Evolutionary conservation across 2,888 invertebrate species (phyloP).

Genomic region (Tineola bisselliella): DNA sequence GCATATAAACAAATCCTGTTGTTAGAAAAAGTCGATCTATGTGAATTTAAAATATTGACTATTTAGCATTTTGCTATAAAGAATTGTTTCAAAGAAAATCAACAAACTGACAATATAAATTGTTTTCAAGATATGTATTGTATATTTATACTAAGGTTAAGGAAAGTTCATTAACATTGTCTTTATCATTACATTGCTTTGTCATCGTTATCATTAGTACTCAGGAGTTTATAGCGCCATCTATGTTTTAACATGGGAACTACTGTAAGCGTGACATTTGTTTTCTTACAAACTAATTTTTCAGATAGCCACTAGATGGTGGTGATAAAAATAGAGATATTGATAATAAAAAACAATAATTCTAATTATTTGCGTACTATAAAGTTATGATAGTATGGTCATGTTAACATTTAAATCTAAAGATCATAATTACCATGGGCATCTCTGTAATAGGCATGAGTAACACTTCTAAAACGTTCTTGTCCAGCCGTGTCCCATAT

Average conservation of each 20-base stretch:
- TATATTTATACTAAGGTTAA: not conserved
- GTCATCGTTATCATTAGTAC: not conserved
- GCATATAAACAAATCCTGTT: no score
- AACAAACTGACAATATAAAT: no score
- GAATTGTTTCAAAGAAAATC: no score
- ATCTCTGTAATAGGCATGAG: constrained; percentile 93
- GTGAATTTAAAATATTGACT: no score
- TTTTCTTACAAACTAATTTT: not conserved
- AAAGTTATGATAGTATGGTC: no score
- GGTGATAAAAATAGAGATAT: not conserved
- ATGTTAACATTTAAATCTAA: no score
- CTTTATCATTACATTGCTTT: not conserved
- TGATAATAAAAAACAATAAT: no score
- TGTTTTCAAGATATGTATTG: no score
- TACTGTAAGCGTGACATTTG: no score
- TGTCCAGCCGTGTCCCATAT: constrained; percentile 97
- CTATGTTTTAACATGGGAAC: not conserved
- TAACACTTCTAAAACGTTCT: constrained; percentile 92
- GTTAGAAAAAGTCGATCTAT: no score
- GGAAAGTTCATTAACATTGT: not conserved
- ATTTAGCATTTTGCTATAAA: no score
- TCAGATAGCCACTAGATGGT: not conserved
- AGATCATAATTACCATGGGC: constrained; percentile 80
- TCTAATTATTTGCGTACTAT: no score
- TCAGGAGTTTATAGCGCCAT: not conserved